Conservation (phyloP, 2,113 vertebrate genomes). For the Pelobates fuscus region DNA sequence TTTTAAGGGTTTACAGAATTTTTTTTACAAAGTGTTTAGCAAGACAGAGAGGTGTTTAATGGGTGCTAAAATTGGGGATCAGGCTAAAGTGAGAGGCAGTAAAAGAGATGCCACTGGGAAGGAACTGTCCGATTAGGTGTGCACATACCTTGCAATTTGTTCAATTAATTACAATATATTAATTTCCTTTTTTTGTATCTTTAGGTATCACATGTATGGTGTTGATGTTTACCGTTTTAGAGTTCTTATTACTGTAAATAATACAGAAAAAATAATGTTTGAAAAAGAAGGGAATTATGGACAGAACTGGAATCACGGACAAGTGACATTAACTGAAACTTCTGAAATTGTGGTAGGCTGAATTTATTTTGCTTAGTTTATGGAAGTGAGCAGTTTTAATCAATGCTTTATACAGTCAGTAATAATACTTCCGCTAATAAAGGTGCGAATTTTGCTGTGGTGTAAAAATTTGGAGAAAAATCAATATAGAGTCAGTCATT, state of each 20-base stretch:
- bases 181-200: neutral
- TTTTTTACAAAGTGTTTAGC: too few relatives aligned
- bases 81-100: too few relatives aligned
- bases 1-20: too few relatives aligned
- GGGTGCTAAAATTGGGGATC: too few relatives aligned
- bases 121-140: too few relatives aligned
- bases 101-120: too few relatives aligned
- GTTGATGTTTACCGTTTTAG: constrained; percentile 69
- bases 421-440: too few relatives aligned
- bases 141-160: too few relatives aligned
- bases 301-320: constrained; percentile 84
- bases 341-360: constrained; percentile 70
- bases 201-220: constrained; percentile 91
- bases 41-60: too few relatives aligned
- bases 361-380: neutral
- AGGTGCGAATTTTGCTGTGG: neutral
- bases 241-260: constrained; percentile 58
- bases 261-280: constrained; percentile 65
- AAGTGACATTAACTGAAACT: constrained; percentile 79
- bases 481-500: neutral
- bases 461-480: neutral
- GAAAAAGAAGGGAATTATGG: constrained; percentile 87
- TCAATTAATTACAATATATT: too few relatives aligned
- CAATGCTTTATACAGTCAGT: too few relatives aligned
- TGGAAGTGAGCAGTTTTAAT: too few relatives aligned